phyloP scores from a whole-genome alignment of 2,797 vertebrate species.

The Esox lucius region DNA sequence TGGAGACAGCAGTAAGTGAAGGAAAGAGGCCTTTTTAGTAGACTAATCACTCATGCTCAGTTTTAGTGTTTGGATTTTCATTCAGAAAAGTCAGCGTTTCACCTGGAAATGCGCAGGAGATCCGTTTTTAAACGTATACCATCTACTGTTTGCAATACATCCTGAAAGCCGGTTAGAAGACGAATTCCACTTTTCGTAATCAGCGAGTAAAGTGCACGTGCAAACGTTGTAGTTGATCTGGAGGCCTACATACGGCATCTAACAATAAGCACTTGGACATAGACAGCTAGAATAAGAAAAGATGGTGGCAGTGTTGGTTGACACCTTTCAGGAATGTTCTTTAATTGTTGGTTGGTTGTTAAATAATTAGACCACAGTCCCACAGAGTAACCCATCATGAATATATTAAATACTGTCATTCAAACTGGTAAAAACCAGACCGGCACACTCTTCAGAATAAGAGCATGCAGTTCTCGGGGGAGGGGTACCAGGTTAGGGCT shows the following conservation, averaged over 20 bases:
- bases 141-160: constrained; percentile 25
- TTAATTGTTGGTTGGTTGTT: constrained; percentile 71
- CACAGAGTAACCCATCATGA: constrained; percentile 61
- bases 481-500: constrained; percentile 15
- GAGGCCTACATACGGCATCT: constrained; percentile 66
- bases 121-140: constrained; percentile 40
- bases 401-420: constrained; percentile 81
- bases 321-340: constrained; percentile 76
- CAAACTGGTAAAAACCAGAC: constrained; percentile 49
- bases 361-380: constrained; percentile 67
- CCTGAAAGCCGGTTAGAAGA: constrained; percentile 39
- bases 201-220: constrained; percentile 77
- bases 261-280: constrained; percentile 62
- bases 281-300: constrained; percentile 42
- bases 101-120: constrained; percentile 34
- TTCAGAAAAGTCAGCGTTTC: constrained; percentile 27
- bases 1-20: constrained; percentile 72
- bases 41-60: constrained; percentile 35
- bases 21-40: constrained; percentile 58
- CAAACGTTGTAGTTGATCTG: constrained; percentile 73
- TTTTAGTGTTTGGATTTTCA: constrained; percentile 58
- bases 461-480: constrained; percentile 64
- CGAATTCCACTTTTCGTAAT: constrained; percentile 19
- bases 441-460: constrained; percentile 66
- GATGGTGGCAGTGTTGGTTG: constrained; percentile 64